These are phyloP conservation scores for Microcebus murinus DNA, from an alignment of 2,113 vertebrate genomes.

Conservation along the genomic window DNA sequence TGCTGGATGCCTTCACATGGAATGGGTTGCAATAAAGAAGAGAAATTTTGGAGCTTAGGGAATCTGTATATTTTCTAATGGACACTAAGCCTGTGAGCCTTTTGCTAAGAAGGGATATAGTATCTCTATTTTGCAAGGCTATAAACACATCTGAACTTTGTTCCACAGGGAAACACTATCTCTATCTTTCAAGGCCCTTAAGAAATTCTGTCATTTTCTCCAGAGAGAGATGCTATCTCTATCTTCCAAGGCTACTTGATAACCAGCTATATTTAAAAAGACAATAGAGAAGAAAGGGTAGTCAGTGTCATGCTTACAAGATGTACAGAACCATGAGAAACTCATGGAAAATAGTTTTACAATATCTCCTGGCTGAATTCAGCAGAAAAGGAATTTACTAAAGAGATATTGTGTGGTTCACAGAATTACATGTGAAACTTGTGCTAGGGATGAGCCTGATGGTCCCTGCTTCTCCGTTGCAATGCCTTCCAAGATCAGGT, in stretches of 20 bases:
- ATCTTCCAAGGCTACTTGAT: neutral
- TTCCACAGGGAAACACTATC: neutral
- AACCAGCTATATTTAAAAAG: neutral
- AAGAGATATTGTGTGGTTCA: neutral
- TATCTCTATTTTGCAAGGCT: neutral
- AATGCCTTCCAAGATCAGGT: neutral
- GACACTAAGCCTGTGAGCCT: neutral
- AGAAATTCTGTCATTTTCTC: neutral
- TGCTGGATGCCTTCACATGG: neutral
- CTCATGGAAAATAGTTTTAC: neutral
- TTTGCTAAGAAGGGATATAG: neutral
- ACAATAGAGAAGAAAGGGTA: neutral
- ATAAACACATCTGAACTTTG: neutral
- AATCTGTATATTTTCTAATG: neutral
- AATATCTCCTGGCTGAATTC: neutral
- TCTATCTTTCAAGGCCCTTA: neutral
- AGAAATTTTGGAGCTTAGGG: neutral
- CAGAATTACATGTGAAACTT: neutral
- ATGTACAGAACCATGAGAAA: neutral
- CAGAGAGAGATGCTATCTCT: neutral
- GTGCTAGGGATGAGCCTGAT: neutral
- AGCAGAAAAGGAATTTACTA: neutral
- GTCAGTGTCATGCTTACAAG: neutral
- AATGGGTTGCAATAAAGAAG: neutral
- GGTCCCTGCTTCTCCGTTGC: neutral